phyloP scores from a whole-genome alignment of 2,888 invertebrate genomes.

The Geotrupes spiniger region DNA sequence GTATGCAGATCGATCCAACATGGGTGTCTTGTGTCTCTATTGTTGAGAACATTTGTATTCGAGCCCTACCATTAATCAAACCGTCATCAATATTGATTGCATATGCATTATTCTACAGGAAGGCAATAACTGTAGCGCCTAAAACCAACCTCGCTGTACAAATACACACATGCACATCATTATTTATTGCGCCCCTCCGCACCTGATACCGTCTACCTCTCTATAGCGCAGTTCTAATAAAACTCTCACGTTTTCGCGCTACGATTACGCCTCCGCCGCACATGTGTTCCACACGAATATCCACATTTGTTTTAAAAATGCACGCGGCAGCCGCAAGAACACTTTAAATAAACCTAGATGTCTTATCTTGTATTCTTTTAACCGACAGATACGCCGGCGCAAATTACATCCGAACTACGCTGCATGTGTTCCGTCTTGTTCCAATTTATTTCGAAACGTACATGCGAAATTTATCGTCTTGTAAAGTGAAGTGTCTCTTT shows the following conservation, averaged over 20 bases:
- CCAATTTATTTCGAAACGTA: constrained; percentile 2
- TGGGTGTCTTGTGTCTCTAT: constrained; percentile 15
- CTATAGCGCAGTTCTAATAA: constrained; percentile 35
- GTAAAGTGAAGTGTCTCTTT: constrained; percentile 5
- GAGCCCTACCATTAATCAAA: constrained; percentile 19
- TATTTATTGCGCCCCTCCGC: constrained; percentile 1
- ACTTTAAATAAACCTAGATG: neutral
- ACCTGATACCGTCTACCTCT: constrained; percentile 1
- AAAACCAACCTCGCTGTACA: neutral
- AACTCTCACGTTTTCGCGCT: constrained; percentile 39
- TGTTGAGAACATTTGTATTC: constrained; percentile 18
- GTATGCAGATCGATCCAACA: constrained; percentile 14
- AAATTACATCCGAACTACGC: constrained; percentile 4
- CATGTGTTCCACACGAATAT: neutral
- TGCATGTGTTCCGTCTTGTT: constrained; percentile 4
- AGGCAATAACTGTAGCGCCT: constrained; percentile 5
- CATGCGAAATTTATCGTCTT: constrained; percentile 5
- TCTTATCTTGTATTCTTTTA: constrained; percentile 7
- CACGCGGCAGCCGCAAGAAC: neutral
- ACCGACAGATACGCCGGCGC: constrained; percentile 1
- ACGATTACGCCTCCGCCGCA: constrained; percentile 33
- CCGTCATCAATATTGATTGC: constrained; percentile 19
- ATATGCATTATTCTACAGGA: constrained; percentile 16
- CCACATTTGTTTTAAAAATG: constrained; percentile 4
- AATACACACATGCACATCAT: constrained; percentile 5